A percentile compares a stretch with the other conserved stretches of the same genome.
Evolutionary conservation across 2,888 invertebrate genomes (phyloP).

Genomic region (Rotaria macrura): DNA sequence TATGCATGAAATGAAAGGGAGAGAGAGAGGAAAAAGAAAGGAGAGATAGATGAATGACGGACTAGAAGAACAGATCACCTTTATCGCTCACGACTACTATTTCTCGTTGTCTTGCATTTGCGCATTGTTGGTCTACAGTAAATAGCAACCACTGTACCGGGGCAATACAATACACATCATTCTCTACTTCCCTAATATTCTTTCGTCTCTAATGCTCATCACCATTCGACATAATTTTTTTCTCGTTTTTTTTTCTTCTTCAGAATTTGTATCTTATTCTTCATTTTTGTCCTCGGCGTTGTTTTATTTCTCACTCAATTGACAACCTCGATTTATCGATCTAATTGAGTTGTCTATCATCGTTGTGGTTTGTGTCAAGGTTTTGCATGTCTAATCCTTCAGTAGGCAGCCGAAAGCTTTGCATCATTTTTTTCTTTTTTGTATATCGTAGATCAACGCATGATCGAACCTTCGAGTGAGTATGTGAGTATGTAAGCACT

Average conservation of each 20-base stretch:
- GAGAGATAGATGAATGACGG: background rate
- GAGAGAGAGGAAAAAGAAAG: background rate
- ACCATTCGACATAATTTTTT: background rate
- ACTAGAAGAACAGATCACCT: slow-evolving; percentile 1
- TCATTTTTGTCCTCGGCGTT: background rate
- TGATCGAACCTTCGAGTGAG: background rate
- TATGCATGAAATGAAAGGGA: background rate
- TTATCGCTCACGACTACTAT: background rate
- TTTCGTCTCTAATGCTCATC: background rate
- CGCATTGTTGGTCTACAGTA: background rate
- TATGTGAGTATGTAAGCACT: background rate
- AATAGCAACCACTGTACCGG: background rate
- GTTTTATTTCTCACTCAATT: background rate
- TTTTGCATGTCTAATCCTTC: background rate
- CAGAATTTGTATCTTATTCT: background rate
- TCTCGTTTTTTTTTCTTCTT: background rate
- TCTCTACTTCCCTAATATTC: background rate
- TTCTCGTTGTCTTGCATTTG: background rate
- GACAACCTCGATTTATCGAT: background rate
- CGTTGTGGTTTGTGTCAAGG: background rate
- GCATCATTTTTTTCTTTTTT: background rate
- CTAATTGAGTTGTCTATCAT: background rate
- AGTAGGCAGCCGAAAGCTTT: background rate
- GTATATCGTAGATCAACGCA: background rate
- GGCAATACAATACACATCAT: background rate